Evolutionary conservation across 1,140 invertebrate species (phyloP).

Genomic region (Pogonomyrmex californicus): DNA sequence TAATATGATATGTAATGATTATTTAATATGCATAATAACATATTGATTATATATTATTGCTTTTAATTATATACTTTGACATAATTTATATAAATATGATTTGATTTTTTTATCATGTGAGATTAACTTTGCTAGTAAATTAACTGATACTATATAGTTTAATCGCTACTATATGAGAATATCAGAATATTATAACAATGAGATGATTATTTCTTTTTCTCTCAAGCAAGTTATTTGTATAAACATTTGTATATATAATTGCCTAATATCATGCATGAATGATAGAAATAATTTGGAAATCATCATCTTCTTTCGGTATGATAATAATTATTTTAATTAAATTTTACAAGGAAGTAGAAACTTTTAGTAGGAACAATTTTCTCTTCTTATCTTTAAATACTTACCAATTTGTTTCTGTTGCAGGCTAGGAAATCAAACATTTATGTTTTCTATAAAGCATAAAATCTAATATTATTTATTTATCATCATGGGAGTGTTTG

Average conservation of each 20-base stretch:
- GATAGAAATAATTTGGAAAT: neutral
- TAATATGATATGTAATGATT: too few species aligned
- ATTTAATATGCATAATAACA: neutral
- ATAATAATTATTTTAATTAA: neutral
- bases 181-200: constrained; percentile 34
- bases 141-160: neutral
- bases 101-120: neutral
- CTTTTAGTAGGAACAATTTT: neutral
- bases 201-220: constrained; percentile 17
- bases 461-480: constrained; percentile 58
- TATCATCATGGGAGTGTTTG: constrained; percentile 84
- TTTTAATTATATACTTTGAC: neutral
- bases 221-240: constrained; percentile 33
- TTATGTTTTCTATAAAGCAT: constrained; percentile 64
- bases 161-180: neutral
- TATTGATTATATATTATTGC: neutral
- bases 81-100: neutral
- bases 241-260: constrained; percentile 15
- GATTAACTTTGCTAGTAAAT: neutral
- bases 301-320: neutral
- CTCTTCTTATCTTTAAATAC: constrained; percentile 41
- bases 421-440: constrained; percentile 64
- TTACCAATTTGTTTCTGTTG: constrained; percentile 53
- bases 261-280: neutral
- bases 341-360: neutral